Evolutionary conservation across 2,113 vertebrate genomes (phyloP).

Genomic region (Sphyrna mokarran): DNA sequence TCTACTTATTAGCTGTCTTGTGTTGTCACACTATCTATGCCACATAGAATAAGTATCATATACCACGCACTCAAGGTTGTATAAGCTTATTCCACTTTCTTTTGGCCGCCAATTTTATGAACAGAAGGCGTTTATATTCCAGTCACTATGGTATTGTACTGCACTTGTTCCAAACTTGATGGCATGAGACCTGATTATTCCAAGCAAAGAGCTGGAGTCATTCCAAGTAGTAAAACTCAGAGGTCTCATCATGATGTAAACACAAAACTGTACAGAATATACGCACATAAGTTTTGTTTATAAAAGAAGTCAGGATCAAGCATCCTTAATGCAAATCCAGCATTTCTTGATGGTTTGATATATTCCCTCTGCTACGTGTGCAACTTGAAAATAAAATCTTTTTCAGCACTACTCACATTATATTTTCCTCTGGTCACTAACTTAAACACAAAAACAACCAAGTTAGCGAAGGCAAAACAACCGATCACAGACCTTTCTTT

Average conservation of each 20-base stretch:
- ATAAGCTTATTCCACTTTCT: background rate
- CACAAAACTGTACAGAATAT: background rate
- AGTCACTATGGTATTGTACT: background rate
- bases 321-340: background rate
- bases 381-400: background rate
- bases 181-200: constrained; percentile 22
- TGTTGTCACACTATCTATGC: background rate
- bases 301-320: background rate
- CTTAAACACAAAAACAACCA: constrained; percentile 8
- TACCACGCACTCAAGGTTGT: background rate
- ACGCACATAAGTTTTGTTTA: constrained; percentile 15
- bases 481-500: background rate
- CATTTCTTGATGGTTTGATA: constrained; percentile 20
- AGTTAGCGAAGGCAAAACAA: background rate
- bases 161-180: background rate
- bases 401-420: background rate
- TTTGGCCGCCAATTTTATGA: background rate
- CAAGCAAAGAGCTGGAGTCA: constrained; percentile 27
- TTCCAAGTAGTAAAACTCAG: constrained; percentile 4
- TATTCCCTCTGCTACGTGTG: background rate
- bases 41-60: background rate
- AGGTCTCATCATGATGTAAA: constrained; percentile 24
- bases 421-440: background rate
- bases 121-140: constrained; percentile 11
- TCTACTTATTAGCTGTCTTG: background rate